Evolutionary conservation across 1,140 invertebrate genomes (phyloP).

Genomic region (Scaptomyza pallida): DNA sequence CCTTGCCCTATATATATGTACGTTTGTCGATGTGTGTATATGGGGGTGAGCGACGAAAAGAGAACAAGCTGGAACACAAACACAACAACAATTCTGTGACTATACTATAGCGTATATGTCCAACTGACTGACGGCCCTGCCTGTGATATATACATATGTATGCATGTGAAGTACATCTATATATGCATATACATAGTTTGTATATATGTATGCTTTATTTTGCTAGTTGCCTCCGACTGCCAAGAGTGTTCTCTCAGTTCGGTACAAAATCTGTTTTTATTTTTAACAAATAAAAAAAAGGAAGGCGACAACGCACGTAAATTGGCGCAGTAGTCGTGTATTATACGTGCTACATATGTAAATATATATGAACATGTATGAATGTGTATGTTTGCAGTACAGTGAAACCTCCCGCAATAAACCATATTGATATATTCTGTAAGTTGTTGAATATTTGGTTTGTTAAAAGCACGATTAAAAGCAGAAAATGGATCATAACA

Average conservation of each 20-base stretch:
- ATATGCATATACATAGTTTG: conserved; percentile 1
- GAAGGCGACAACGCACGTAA: conserved; percentile 65
- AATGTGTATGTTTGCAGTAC: conserved; percentile 27
- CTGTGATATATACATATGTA: conserved; percentile 26
- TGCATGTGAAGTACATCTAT: conserved; percentile 8
- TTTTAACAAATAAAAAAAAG: conserved; percentile 60
- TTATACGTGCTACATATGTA: conserved; percentile 51
- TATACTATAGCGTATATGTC: conserved; percentile 6
- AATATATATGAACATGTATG: conserved; percentile 7
- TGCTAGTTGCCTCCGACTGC: conserved; percentile 19
- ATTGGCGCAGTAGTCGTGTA: conserved; percentile 64
- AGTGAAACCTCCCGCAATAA: conserved; percentile 35
- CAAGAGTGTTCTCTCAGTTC: conserved; percentile 35
- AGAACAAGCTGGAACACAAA: conserved; percentile 19
- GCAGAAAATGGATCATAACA: too few species aligned
- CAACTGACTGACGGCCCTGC: conserved; percentile 44
- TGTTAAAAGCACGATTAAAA: too few species aligned
- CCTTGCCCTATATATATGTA: conserved; percentile 59
- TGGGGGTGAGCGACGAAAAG: conserved; percentile 8
- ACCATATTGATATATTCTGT: neutral
- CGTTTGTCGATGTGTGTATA: too few species aligned
- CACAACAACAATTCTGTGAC: conserved; percentile 9
- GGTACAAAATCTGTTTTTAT: conserved; percentile 74
- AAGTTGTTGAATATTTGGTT: too few species aligned
- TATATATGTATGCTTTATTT: conserved; percentile 31